Evolutionary conservation across 2,797 vertebrate species (phyloP).

Genomic region (Karalla daura): DNA sequence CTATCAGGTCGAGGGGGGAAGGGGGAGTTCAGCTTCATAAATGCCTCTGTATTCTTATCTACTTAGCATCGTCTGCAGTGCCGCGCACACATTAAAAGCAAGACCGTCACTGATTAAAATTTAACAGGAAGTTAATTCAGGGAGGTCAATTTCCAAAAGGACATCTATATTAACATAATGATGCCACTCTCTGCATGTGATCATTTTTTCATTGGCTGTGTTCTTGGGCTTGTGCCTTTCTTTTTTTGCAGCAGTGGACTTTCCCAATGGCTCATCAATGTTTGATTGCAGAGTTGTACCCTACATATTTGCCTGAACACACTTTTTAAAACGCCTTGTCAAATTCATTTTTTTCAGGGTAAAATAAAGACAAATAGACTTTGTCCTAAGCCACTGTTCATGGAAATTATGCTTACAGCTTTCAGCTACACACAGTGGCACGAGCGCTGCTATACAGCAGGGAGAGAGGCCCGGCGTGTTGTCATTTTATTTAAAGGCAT

Average conservation of each 20-base stretch:
- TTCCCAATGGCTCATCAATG: slow-evolving; percentile 21
- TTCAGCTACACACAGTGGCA: slow-evolving; percentile 3
- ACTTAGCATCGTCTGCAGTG: not conserved
- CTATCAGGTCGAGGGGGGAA: slow-evolving; percentile 69
- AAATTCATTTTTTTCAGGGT: not conserved
- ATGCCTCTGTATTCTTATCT: not conserved
- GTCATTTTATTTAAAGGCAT: slow-evolving; percentile 41
- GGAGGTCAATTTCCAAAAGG: not conserved
- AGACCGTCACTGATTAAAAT: not conserved
- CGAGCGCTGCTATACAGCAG: not conserved
- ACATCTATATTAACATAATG: not conserved
- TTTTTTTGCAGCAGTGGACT: not conserved
- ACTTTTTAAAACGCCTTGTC: slow-evolving; percentile 1
- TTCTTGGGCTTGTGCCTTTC: slow-evolving; percentile 2
- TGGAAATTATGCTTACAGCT: slow-evolving; percentile 25
- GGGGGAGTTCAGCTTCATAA: not conserved
- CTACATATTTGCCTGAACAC: slow-evolving; percentile 10
- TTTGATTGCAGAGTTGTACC: slow-evolving; percentile 25
- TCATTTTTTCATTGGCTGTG: slow-evolving; percentile 4
- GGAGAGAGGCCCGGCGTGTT: slow-evolving; percentile 8
- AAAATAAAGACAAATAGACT: not conserved
- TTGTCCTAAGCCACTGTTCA: not conserved
- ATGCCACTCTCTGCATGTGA: not conserved
- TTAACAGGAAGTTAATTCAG: not conserved
- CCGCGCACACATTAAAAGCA: not conserved